phyloP scores from a whole-genome alignment of 2,797 vertebrate species.

The Mormyrus proboscirostris region DNA sequence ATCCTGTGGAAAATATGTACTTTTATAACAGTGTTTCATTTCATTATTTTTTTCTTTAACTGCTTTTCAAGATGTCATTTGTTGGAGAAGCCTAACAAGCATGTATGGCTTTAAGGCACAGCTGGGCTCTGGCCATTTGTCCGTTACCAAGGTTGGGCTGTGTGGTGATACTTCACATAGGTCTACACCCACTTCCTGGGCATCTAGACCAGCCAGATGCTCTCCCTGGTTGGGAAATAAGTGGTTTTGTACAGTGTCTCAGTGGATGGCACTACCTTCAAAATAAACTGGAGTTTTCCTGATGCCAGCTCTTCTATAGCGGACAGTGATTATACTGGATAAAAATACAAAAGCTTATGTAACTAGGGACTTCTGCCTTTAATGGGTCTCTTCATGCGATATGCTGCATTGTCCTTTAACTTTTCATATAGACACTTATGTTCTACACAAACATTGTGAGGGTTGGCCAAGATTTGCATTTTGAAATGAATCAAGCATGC shows the following conservation, averaged over 20 bases:
- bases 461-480: not conserved
- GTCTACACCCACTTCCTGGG: not conserved
- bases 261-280: not conserved
- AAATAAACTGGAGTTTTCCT: not conserved
- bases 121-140: not conserved
- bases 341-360: not conserved
- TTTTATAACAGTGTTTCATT: constrained; percentile 43
- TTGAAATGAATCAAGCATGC: not conserved
- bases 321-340: not conserved
- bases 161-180: not conserved
- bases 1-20: constrained; percentile 56
- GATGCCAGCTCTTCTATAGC: not conserved
- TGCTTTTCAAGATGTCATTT: constrained; percentile 55
- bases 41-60: constrained; percentile 28
- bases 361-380: not conserved
- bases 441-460: not conserved
- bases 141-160: not conserved
- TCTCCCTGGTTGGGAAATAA: not conserved
- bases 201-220: not conserved
- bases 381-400: not conserved
- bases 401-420: not conserved
- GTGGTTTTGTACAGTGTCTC: not conserved
- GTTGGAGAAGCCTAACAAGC: constrained; percentile 42
- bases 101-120: constrained; percentile 7
- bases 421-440: not conserved